A percentile compares a stretch with the other conserved stretches of the same genome.
These are phyloP conservation scores for Parnassius mnemosyne DNA, from an alignment of 2,888 invertebrate genomes.

Conservation along the genomic window DNA sequence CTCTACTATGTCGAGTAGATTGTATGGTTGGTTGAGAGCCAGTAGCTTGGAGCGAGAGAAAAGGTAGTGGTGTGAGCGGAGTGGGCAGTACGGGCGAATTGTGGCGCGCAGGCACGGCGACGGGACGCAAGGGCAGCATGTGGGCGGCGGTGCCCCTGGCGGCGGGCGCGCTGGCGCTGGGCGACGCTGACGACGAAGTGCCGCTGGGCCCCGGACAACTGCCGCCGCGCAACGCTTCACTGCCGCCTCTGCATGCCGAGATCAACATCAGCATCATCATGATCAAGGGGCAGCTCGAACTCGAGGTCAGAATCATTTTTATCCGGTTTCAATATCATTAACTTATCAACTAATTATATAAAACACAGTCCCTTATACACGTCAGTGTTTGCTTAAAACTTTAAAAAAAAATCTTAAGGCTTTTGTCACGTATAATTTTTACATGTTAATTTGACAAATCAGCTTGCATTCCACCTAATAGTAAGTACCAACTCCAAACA, in stretches of 20 bases:
- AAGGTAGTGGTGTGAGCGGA: slow-evolving; percentile 34
- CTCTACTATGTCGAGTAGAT: slow-evolving; percentile 28
- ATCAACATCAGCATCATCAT: slow-evolving; percentile 93
- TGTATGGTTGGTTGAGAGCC: slow-evolving; percentile 6
- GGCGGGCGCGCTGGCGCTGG: slow-evolving; percentile 56
- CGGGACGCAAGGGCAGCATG: slow-evolving; percentile 80
- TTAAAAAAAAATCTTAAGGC: no score
- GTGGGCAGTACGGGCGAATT: slow-evolving; percentile 46
- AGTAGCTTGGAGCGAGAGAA: slow-evolving; percentile 15
- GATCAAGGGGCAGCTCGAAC: slow-evolving; percentile 94
- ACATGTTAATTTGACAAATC: no score
- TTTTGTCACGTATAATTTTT: no score
- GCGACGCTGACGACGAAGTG: slow-evolving; percentile 73
- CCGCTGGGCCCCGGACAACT: slow-evolving; percentile 90
- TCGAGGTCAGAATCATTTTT: slow-evolving; percentile 80
- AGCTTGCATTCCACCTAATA: no score
- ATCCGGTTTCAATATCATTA: no score
- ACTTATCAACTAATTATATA: no score
- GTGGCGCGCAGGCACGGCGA: slow-evolving; percentile 68
- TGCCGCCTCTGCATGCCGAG: slow-evolving; percentile 87
- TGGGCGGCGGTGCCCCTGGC: slow-evolving; percentile 77
- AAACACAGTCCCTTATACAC: no score
- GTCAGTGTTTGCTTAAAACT: no score
- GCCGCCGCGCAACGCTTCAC: slow-evolving; percentile 87
- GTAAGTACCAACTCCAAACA: no score